Evolutionary conservation across 1,140 invertebrate species (phyloP), one percentile per base, ranked within the genome.

Genomic region (Trichomalopsis sarcophagae): DNA sequence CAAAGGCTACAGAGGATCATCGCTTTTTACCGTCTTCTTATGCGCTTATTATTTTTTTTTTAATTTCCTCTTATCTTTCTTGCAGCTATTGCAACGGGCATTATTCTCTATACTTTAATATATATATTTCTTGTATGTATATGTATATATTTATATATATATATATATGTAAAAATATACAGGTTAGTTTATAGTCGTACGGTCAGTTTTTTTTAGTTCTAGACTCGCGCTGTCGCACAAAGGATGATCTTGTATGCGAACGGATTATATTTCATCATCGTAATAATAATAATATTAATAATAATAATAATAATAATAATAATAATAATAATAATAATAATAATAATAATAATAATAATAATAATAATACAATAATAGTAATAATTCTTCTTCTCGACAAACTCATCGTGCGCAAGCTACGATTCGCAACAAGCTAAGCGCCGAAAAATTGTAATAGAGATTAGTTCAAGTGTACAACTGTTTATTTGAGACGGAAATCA

Each of bases 141-240:
- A 80, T 84, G 2, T 62, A 23, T 84, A 76, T 84, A 74, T 84
- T n/a, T 80, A 62, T 81, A 84, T 68, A 75, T 81, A 81, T 90
- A 88, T 89, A 87, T 91, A 88, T 91, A 92, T 92, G 91, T 92
- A 92, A 92, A 92, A 92, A 92, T 92, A 92, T 92, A 92, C 91
- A 92, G 90, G 88, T 92, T 91, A 91, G 88, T 87, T 92, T 90
- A 91, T 91, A 90, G 88, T 91, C 88, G 89, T 91, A 90, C 90
- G 89, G 90, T 91, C 90, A 90, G 88, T 91, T 91, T 36, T 36
- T 88, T 84, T 85, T 81, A 66, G 71, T 87, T 84, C 86, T 89
- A 90, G 86, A 86, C 82, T 89, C 88, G 86, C 88, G 88, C 87
- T 23, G 50, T 84, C 14, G 40, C 66, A 21, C 33, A 87, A 87